phyloP scores from a whole-genome alignment of 92 coral and sea anemone genomes.

The Zoanthus gigantus region DNA sequence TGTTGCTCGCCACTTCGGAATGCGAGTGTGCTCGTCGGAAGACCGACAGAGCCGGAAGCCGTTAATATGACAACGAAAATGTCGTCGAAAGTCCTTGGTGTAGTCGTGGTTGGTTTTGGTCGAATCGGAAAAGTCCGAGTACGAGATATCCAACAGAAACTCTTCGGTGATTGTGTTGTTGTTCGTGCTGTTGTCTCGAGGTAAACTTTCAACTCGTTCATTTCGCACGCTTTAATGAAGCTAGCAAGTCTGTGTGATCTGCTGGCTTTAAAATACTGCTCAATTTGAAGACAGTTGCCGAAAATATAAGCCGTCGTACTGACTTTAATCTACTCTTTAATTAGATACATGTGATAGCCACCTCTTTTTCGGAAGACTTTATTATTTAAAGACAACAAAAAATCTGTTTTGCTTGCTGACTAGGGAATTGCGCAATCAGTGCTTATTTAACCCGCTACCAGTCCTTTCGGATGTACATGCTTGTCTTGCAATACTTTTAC shows the following conservation, averaged over 20 bases:
- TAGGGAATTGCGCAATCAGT: no score
- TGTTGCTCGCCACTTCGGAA: slow-evolving; percentile 24
- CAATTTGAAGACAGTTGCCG: background rate
- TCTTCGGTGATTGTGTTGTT: slow-evolving; percentile 73
- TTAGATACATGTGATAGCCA: no score
- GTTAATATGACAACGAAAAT: background rate
- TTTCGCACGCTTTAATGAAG: background rate
- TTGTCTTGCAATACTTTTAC: no score
- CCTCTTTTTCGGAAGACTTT: no score
- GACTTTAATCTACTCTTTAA: no score
- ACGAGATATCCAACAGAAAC: slow-evolving; percentile 76
- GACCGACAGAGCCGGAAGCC: slow-evolving; percentile 30
- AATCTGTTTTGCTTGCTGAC: no score
- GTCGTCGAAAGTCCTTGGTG: slow-evolving; percentile 63
- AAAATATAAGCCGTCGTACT: no score
- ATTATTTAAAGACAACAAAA: no score
- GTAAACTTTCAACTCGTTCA: slow-evolving; percentile 41
- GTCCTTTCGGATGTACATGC: no score
- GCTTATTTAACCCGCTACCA: no score
- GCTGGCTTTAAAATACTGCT: background rate
- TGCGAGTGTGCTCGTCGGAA: background rate
- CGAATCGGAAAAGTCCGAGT: slow-evolving; percentile 80
- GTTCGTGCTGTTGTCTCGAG: slow-evolving; percentile 77
- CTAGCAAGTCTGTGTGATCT: background rate
- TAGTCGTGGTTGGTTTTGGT: slow-evolving; percentile 86